Evolutionary conservation across 2,888 invertebrate species (phyloP).

Genomic region (Lysandra bellargus): DNA sequence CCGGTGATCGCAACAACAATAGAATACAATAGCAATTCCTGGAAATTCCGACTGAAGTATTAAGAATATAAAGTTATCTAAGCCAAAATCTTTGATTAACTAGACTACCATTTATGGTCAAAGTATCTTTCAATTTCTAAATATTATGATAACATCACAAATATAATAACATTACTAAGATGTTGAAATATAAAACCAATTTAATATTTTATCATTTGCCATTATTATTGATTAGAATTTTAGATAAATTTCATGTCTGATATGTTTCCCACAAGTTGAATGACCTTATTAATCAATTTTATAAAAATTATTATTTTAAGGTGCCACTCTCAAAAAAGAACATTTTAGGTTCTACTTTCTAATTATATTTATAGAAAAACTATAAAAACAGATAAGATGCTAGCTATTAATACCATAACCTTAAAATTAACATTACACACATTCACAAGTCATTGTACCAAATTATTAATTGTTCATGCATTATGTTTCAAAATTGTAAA

Average conservation of each 20-base stretch:
- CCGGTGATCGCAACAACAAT: too few species aligned
- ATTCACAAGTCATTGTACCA: constrained; percentile 4
- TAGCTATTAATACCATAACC: background rate
- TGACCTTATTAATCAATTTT: background rate
- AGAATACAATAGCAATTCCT: too few species aligned
- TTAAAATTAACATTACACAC: background rate
- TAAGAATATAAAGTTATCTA: background rate
- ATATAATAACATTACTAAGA: background rate
- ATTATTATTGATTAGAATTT: background rate
- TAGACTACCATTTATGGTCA: background rate
- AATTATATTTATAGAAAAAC: background rate
- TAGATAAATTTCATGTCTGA: background rate
- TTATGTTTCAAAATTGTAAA: background rate
- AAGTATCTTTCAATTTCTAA: background rate
- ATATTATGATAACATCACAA: background rate
- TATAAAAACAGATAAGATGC: background rate
- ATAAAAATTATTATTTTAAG: background rate
- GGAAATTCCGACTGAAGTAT: too few species aligned
- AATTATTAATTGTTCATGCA: background rate
- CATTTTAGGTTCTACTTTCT: background rate
- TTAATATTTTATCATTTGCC: constrained; percentile 1
- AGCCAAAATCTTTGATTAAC: background rate
- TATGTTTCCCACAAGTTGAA: constrained; percentile 5
- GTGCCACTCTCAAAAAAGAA: background rate
- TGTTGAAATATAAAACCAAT: background rate